These are phyloP conservation scores for Machimus atricapillus DNA, from an alignment of 2,888 invertebrate genomes.

Conservation along the genomic window DNA sequence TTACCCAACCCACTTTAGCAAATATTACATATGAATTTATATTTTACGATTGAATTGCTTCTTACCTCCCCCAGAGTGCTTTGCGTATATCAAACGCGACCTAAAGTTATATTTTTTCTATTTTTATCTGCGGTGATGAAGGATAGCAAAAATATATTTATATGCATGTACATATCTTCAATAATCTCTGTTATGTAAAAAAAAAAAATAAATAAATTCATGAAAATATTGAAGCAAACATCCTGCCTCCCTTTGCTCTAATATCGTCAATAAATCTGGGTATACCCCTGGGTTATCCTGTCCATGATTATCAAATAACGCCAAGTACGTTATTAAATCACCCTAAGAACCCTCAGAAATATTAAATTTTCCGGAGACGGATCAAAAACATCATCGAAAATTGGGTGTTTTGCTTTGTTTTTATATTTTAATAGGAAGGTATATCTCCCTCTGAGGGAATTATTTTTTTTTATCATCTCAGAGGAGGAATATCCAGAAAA, in stretches of 20 bases:
- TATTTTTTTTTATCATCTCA: neutral
- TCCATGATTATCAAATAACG: neutral
- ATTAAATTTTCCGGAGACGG: neutral
- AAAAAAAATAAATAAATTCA: neutral
- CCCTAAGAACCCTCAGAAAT: neutral
- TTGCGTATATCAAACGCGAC: neutral
- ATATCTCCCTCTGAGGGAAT: neutral
- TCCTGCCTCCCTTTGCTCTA: neutral
- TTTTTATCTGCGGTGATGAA: neutral
- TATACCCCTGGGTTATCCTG: neutral
- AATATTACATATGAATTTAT: neutral
- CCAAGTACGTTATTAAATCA: neutral
- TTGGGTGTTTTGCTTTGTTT: neutral
- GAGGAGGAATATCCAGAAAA: neutral
- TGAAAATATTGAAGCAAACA: neutral
- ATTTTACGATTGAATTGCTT: neutral
- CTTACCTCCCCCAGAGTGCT: neutral
- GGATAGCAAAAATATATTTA: neutral
- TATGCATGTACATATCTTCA: neutral
- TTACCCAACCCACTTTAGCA: neutral
- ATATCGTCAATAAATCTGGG: neutral
- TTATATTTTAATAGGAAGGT: neutral
- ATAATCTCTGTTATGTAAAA: neutral
- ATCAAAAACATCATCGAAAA: neutral
- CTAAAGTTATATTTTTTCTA: neutral